Percentiles rank a stretch among this genome's conserved stretches.
phyloP scores from a whole-genome alignment of 2,888 invertebrate species.

The Synergus gifuensis region DNA sequence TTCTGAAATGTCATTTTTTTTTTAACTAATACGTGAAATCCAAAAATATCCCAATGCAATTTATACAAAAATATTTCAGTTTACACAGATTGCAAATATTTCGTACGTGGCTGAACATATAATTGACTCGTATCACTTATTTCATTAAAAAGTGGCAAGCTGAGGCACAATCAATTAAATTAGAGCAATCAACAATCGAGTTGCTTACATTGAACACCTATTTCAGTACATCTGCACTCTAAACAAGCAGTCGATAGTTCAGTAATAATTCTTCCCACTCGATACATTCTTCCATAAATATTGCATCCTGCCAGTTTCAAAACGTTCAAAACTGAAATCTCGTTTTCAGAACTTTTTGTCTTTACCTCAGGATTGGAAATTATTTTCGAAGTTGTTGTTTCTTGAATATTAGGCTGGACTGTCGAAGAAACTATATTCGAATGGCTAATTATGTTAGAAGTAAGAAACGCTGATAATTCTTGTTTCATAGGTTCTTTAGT shows the following conservation, averaged over 20 bases:
- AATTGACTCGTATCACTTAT: background rate
- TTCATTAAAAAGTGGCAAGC: background rate
- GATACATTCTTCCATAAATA: slow-evolving; percentile 93
- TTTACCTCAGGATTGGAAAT: background rate
- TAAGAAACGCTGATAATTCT: background rate
- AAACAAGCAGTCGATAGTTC: slow-evolving; percentile 90
- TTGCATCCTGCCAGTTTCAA: slow-evolving; percentile 92
- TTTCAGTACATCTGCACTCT: slow-evolving; percentile 91
- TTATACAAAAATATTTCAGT: background rate
- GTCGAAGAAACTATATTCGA: slow-evolving; percentile 3
- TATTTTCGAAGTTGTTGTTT: background rate
- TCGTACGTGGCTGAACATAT: background rate
- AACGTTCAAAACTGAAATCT: slow-evolving; percentile 79
- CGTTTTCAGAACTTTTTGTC: slow-evolving; percentile 57
- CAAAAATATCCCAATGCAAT: background rate
- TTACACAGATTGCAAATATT: background rate
- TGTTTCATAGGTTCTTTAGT: background rate
- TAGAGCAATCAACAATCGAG: slow-evolving; percentile 79
- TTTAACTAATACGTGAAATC: background rate
- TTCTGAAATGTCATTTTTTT: background rate
- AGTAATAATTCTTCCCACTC: slow-evolving; percentile 88
- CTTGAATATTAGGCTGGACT: slow-evolving; percentile 14
- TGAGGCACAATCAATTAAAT: background rate
- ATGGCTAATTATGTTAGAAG: background rate
- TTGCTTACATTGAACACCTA: slow-evolving; percentile 90